Evolutionary conservation across 2,113 vertebrate genomes (phyloP).

Genomic region (Uropsilus gracilis): DNA sequence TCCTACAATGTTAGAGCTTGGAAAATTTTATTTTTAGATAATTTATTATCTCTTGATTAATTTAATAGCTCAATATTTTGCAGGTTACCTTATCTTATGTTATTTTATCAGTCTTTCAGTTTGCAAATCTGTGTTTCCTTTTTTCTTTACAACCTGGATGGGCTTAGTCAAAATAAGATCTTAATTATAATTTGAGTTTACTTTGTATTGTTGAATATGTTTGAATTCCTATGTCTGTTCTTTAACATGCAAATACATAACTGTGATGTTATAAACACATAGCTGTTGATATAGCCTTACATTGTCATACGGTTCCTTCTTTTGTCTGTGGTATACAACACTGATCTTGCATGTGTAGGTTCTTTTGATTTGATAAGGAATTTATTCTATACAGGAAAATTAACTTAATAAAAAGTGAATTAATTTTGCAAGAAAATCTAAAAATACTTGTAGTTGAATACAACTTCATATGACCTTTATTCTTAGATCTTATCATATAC

Average conservation of each 20-base stretch:
- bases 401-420: neutral
- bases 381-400: neutral
- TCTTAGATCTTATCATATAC: neutral
- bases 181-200: neutral
- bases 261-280: neutral
- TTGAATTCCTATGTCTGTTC: neutral
- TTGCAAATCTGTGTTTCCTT: neutral
- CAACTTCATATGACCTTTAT: neutral
- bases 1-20: neutral
- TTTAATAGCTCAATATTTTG: neutral
- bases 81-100: neutral
- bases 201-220: neutral
- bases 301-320: neutral
- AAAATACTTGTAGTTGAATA: neutral
- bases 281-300: neutral
- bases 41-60: neutral
- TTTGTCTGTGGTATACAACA: neutral
- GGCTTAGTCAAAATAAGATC: neutral
- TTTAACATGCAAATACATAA: neutral
- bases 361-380: neutral
- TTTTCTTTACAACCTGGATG: neutral
- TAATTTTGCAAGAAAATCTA: neutral
- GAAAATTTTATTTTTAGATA: neutral
- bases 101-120: neutral
- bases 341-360: neutral